phyloP scores from a whole-genome alignment of 2,888 invertebrate species.

The Rhagonycha lutea region DNA sequence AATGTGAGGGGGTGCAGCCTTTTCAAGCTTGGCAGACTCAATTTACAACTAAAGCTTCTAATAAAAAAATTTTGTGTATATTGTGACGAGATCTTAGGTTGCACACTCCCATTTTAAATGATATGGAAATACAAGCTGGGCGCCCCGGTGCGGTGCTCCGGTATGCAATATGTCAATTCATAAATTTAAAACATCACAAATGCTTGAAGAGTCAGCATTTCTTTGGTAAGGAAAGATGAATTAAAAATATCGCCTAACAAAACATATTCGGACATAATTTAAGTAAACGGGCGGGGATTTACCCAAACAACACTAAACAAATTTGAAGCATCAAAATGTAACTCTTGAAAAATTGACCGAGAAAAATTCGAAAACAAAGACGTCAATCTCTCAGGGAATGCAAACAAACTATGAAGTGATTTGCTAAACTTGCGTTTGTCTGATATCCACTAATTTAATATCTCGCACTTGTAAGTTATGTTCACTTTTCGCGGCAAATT shows the following conservation, averaged over 20 bases:
- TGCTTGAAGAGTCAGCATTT: slow-evolving; percentile 13
- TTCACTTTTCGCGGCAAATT: slow-evolving; percentile 80
- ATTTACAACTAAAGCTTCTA: background rate
- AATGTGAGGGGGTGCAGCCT: background rate
- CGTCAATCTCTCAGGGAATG: background rate
- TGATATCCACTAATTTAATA: slow-evolving; percentile 71
- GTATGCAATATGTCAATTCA: background rate
- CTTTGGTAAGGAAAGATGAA: slow-evolving; percentile 17
- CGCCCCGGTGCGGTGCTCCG: background rate
- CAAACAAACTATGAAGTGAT: slow-evolving; percentile 7
- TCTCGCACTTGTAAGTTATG: slow-evolving; percentile 80
- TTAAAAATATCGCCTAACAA: background rate
- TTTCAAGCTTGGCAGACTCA: background rate
- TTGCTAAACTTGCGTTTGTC: slow-evolving; percentile 43
- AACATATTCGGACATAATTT: background rate
- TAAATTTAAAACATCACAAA: slow-evolving; percentile 23
- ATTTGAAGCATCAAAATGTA: background rate
- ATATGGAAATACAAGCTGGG: background rate
- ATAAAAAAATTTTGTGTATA: background rate
- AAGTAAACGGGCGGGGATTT: background rate
- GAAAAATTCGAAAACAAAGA: background rate
- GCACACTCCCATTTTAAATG: background rate
- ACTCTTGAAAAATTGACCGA: background rate
- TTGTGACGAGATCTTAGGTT: background rate
- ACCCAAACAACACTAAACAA: background rate